Conservation (phyloP, 2,888 invertebrate genomes). For the Chalcosyrphus nemorum region DNA sequence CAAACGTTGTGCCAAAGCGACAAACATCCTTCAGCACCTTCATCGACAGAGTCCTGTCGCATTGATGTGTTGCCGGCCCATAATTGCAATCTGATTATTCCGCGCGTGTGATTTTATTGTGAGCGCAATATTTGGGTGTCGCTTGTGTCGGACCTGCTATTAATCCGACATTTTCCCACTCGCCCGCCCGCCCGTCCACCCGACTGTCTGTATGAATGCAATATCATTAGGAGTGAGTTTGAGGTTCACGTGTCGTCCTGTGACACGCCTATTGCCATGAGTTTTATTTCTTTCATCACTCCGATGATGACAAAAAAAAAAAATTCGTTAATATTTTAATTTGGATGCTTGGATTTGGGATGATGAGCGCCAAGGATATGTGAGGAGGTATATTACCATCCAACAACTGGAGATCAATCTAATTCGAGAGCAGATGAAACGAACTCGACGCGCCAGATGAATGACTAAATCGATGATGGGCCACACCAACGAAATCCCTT, state of each 20-base stretch:
- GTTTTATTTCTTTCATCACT: constrained; percentile 61
- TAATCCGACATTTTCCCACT: constrained; percentile 57
- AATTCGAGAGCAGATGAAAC: constrained; percentile 51
- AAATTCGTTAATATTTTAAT: constrained; percentile 60
- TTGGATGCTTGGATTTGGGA: no score
- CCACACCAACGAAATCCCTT: constrained; percentile 30
- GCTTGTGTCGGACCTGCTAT: constrained; percentile 64
- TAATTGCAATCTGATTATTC: constrained; percentile 73
- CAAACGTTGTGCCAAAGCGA: constrained; percentile 20
- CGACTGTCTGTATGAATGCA: no score
- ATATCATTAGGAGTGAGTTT: constrained; percentile 53
- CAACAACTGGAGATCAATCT: constrained; percentile 44
- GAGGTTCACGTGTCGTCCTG: constrained; percentile 57
- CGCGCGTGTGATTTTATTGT: constrained; percentile 72
- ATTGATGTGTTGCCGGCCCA: constrained; percentile 20
- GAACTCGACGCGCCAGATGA: constrained; percentile 47
- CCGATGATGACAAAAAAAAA: not conserved
- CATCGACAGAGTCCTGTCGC: constrained; percentile 5
- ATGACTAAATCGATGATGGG: constrained; percentile 58
- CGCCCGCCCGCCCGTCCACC: no score
- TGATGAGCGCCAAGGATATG: no score
- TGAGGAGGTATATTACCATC: no score
- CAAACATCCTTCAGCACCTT: constrained; percentile 66
- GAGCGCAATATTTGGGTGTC: constrained; percentile 61
- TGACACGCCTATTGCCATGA: constrained; percentile 44